Base-by-base conservation (phyloP, 2,113 vertebrate genomes). In the Leucopternis melanops region DNA sequence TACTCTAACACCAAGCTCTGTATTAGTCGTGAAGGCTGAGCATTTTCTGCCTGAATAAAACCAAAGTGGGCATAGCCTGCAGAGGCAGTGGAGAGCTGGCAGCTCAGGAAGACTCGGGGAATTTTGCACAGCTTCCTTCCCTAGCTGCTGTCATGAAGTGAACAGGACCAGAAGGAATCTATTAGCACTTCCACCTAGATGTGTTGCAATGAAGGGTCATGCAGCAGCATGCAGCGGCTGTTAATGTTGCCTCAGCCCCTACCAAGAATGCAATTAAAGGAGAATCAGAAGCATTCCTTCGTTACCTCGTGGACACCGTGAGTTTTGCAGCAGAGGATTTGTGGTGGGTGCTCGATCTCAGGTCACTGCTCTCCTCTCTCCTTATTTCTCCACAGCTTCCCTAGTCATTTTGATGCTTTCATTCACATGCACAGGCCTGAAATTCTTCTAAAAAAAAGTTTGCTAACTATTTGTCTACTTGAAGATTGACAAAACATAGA, bases 71-170 rank as follows among this genome's bases (percentile, higher is more conserved):
- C 88, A 86, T 2, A 69, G 85, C 94, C 94, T 86, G 94, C 81
- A 79, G 94, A 95, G 94, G 92, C 92, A 94, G 88, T 73, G 92
- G 81, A 63, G 94, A 94, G 91, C 94, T 85, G 88, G 88, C 88
- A 72, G 75, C 40, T 34, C 29, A 4, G 45, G 61, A 80, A 40
- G 63, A 54, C 61, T 54, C 16, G 0, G 57, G 70, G 66, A 79
- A 54, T 90, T 86, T 18, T 20, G 17, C 26, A n/a, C 54, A 36
- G 80, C 75, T 78, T 81, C 70, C 66, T 87, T 38, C 62, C 55
- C 58, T 50, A 10, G 8, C 63, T 16, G 78, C 69, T 84, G 81
- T 40, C 86, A 84, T 16, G 40, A 69, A 74, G 61, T 3, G 80
- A 84, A 61, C 67, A 52, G 85, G 84, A 95, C 72, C 88, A 92